Evolutionary conservation across 2,797 vertebrate genomes (phyloP), one percentile per base, ranked within the genome.

Genomic region (Nyctalus aviator): DNA sequence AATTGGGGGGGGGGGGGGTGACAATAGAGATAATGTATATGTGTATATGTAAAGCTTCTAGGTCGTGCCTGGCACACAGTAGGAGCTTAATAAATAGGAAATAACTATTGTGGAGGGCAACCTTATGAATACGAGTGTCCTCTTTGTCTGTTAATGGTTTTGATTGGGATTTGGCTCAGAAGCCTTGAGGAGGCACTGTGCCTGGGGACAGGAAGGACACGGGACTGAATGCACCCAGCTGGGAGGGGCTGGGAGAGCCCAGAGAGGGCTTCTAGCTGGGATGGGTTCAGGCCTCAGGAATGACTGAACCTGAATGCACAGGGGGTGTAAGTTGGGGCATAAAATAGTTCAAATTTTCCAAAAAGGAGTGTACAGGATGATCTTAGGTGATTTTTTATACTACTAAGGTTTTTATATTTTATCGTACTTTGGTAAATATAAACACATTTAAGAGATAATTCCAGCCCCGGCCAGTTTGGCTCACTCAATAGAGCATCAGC

Each of bases 361-460:
- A 72, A 86, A 44, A 44, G 1, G 6, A 21, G 27, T 79, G 21
- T 82, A 15, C 35, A 35, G 71, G 25, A 48, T 30, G 30, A 81
- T 8, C 53, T 66, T 14, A 21, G 48, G 64, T 55, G 71, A 53
- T 27, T 92, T 25, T 44, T 71, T 48, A 82, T n/a, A 59, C 0
- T 84, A 75, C 15, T 71, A 78, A 30, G 37, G 46, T 68, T 93
- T 95, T 85, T 85, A 8, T 25, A 57, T 73, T 76, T 76, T 85
- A 55, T 48, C 62, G 41, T 41, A 21, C 68, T 55, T 20, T 87
- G 55, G 18, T 84, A 96, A 77, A 94, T 50, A 90, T 13, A 93
- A 48, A 62, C 41, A 23, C 73, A 84, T 76, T 68, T 53, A 20
- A 53, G 50, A 53, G 50, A 53, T 53, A 53, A 53, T 53, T 21